Base-by-base conservation (phyloP, 2,888 invertebrate genomes). In the Pyrocoelia pectoralis region DNA sequence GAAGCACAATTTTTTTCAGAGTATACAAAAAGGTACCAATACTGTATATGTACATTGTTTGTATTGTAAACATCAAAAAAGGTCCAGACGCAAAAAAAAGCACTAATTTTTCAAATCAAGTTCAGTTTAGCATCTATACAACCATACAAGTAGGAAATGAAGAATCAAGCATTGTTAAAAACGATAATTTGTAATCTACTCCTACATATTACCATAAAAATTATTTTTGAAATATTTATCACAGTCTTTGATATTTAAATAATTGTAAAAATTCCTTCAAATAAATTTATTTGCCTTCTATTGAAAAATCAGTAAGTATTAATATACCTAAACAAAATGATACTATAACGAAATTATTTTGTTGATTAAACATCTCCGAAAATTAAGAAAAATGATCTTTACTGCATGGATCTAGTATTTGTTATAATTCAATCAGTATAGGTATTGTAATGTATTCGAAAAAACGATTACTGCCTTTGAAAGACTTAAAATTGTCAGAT, bases 131-230 rank as follows among this genome's bases (percentile, higher is more conserved):
- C n/a, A n/a, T n/a, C n/a, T n/a, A n/a, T n/a, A n/a, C n/a, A n/a
- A n/a, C n/a, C n/a, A n/a, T n/a, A n/a, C n/a, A n/a, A n/a, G n/a
- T n/a, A n/a, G n/a, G n/a, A n/a, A n/a, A n/a, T n/a, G n/a, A n/a
- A n/a, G n/a, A n/a, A n/a, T n/a, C n/a, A n/a, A n/a, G n/a, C n/a
- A n/a, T n/a, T n/a, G n/a, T n/a, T n/a, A n/a, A n/a, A n/a, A n/a
- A n/a, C n/a, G n/a, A n/a, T n/a, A n/a, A n/a, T n/a, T n/a, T n/a
- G n/a, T n/a, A n/a, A n/a, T n/a, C n/a, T n/a, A n/a, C n/a, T n/a
- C n/a, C n/a, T n/a, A n/a, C n/a, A n/a, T n/a, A n/a, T 38, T 38
- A 38, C 38, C 38, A 38, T 38, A 38, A 38, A 38, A 38, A 38
- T 38, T n/a, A 38, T 38, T 38, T 38, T 38, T 38, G 38, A 38